phyloP scores from a whole-genome alignment of 64 coral and sea anemone genomes.

The Montipora capricornis region DNA sequence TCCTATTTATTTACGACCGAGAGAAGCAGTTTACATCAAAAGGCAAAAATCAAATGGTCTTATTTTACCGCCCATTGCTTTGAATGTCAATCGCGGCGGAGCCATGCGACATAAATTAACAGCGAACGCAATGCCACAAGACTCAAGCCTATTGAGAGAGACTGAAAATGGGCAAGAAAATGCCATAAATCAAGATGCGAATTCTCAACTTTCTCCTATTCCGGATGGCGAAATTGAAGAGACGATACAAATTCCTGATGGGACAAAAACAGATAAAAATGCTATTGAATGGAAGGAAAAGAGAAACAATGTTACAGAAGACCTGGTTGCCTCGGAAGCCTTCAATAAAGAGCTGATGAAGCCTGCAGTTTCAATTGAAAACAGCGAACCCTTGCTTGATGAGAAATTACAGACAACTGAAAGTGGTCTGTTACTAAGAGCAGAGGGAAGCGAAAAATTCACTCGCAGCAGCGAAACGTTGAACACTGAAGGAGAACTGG shows the following conservation, averaged over 20 bases:
- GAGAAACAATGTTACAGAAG: neutral
- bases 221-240: neutral
- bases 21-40: conserved; percentile 37
- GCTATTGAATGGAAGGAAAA: neutral
- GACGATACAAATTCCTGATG: neutral
- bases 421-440: neutral
- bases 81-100: neutral
- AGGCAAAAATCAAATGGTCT: neutral
- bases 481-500: neutral
- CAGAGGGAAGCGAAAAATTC: neutral
- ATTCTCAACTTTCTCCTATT: conserved; percentile 24
- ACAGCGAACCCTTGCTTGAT: neutral
- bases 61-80: conserved; percentile 48
- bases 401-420: neutral
- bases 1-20: conserved; percentile 56
- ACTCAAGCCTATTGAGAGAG: neutral
- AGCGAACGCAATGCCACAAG: neutral
- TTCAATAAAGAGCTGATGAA: neutral
- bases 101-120: neutral
- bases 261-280: neutral
- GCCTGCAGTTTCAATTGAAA: neutral
- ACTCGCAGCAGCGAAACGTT: conserved; percentile 25
- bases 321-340: neutral
- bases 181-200: neutral
- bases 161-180: too few species aligned